Base-by-base conservation (phyloP, 30 jellyfish, hydroid and myxozoan species). In the Aurelia aurita region DNA sequence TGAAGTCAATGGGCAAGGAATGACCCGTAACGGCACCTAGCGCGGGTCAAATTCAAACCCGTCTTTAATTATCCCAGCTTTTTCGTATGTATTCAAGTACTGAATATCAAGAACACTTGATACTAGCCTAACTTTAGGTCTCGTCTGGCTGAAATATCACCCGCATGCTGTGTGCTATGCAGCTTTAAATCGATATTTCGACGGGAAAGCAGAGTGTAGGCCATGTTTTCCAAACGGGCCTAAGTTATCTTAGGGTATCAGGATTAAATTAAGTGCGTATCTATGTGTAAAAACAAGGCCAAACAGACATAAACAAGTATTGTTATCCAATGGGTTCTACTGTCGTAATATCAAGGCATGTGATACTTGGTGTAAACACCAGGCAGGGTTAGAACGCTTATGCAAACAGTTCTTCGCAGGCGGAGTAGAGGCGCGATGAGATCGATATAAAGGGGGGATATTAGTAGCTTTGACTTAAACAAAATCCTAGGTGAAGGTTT, bases 1-100 rank as follows among this genome's bases (percentile, higher is more conserved):
- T 82, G 85, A 67, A 59, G 18, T 81, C 91, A 67, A n/a, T 82
- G 91, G 47, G 79, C 67, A 82, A 26, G 15, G 79, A 22, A 2
- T 82, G 91, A 82, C 91, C 91, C 91, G 91, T 82, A 51, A 82
- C 85, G 76, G 22, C 31, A 75, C 75, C 87, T 54, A 15, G 55
- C 49, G 51, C 29, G 76, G 87, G 59, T 69, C 59, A 75, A 75
- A 21, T 26, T 26, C 29, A 73, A 73, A 53, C 47, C 72, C 29
- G 31, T 22, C 20, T 18, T 61, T 39, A 61, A 10, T n/a, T 14
- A 39, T 39, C 16, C 14, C 73, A 4, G 29, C 16, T 18, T 61
- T 16, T 19, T 22, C 73, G 29, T 61, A 22, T 7, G 35, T 22
- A 61, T 22, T 18, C 35, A 39, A 14, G 35, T 39, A 21, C 47